These are phyloP conservation scores for Neosalanx taihuensis DNA, from an alignment of 2,797 vertebrate genomes.

Conservation along the genomic window DNA sequence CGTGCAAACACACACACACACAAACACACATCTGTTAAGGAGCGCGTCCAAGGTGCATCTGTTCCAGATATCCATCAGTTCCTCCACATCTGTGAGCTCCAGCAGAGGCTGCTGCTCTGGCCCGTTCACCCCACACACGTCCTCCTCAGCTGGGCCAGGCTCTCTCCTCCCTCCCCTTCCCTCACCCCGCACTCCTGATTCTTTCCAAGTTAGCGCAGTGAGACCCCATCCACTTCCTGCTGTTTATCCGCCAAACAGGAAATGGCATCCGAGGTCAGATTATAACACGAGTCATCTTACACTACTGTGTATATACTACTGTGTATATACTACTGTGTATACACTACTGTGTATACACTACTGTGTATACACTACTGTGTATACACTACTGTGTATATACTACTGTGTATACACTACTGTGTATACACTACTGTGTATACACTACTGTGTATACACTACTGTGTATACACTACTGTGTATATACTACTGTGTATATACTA, in stretches of 20 bases:
- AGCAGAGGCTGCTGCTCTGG: conserved; percentile 46
- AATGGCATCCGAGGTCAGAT: too few species aligned
- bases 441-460: too few species aligned
- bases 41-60: conserved; percentile 64
- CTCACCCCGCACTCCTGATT: conserved; percentile 4
- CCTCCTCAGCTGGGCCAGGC: conserved; percentile 54
- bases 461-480: too few species aligned
- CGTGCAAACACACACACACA: not conserved
- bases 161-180: conserved; percentile 42
- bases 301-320: too few species aligned
- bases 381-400: too few species aligned
- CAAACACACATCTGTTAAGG: conserved; percentile 57
- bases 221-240: conserved; percentile 59
- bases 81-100: conserved; percentile 71
- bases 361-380: too few species aligned
- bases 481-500: too few species aligned
- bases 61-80: conserved; percentile 71
- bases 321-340: too few species aligned
- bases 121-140: conserved; percentile 46
- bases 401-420: too few species aligned
- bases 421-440: too few species aligned
- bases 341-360: too few species aligned
- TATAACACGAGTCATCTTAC: too few species aligned
- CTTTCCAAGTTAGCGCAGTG: conserved; percentile 54
- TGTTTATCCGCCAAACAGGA: not conserved